A percentile compares a stretch with the other conserved stretches of the same genome.
Conservation (phyloP, 2,113 vertebrate species). For the Lasiurus cinereus region DNA sequence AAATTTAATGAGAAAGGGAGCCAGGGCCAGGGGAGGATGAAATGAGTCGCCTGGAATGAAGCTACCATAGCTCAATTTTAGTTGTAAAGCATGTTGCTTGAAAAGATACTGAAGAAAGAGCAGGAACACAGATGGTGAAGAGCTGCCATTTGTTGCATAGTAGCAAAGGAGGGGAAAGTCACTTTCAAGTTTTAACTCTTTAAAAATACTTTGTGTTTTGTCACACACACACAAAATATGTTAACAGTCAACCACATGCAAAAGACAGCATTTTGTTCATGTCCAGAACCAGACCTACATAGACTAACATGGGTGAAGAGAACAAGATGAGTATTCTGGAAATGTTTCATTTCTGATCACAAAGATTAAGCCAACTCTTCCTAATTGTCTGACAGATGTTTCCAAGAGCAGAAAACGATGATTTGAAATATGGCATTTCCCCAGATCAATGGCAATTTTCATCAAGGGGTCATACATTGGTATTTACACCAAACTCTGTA, state of each 20-base stretch:
- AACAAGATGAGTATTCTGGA: constrained; percentile 46
- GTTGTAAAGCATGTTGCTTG: constrained; percentile 61
- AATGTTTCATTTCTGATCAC: not conserved
- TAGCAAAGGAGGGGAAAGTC: constrained; percentile 20
- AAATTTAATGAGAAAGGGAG: constrained; percentile 57
- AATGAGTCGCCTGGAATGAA: constrained; percentile 53
- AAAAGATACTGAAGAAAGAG: constrained; percentile 60
- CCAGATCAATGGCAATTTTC: constrained; percentile 61
- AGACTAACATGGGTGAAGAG: not conserved
- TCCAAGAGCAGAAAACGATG: constrained; percentile 56
- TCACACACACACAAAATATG: not conserved
- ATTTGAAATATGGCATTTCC: constrained; percentile 43
- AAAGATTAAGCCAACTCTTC: constrained; percentile 24
- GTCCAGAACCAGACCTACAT: not conserved
- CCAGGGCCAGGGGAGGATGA: not conserved
- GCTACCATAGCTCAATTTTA: constrained; percentile 46
- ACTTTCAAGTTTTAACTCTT: constrained; percentile 49
- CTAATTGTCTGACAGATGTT: constrained; percentile 40
- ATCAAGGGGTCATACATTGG: constrained; percentile 36
- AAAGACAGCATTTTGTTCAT: not conserved
- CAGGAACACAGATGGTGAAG: constrained; percentile 59
- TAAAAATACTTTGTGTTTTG: constrained; percentile 58
- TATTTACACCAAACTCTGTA: constrained; percentile 51
- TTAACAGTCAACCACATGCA: not conserved
- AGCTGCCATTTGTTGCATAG: constrained; percentile 41